Evolutionary conservation across 2,797 vertebrate species (phyloP).

Genomic region (Coccyzus lansbergi): DNA sequence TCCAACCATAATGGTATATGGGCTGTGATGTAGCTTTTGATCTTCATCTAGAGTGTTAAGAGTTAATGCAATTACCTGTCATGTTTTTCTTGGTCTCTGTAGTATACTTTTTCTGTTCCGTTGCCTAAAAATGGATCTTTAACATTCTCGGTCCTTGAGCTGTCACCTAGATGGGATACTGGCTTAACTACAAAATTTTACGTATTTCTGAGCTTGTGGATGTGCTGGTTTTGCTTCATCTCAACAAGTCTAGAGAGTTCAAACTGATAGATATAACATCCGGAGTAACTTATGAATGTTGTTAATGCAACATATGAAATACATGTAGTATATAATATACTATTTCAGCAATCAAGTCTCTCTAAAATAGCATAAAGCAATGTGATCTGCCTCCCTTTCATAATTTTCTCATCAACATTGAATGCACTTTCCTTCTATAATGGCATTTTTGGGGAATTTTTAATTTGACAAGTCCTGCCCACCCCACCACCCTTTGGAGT

Average conservation of each 20-base stretch:
- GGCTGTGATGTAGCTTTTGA: background rate
- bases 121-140: background rate
- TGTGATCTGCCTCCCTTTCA: fast-evolving
- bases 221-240: background rate
- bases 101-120: background rate
- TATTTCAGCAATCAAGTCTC: background rate
- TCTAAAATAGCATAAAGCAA: background rate
- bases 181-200: background rate
- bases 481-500: fast-evolving
- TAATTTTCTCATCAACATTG: background rate
- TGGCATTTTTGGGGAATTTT: background rate
- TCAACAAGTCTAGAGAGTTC: background rate
- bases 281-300: background rate
- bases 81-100: background rate
- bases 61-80: background rate
- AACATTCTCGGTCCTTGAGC: background rate
- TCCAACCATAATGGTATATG: no score
- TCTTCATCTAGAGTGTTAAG: background rate
- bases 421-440: background rate
- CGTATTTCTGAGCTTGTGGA: background rate
- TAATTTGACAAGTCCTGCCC: background rate
- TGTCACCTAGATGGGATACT: background rate
- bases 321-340: background rate
- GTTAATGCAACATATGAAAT: background rate
- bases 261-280: background rate